Evolutionary conservation across 2,797 vertebrate species (phyloP).

Genomic region (Lutjanus argentimaculatus): DNA sequence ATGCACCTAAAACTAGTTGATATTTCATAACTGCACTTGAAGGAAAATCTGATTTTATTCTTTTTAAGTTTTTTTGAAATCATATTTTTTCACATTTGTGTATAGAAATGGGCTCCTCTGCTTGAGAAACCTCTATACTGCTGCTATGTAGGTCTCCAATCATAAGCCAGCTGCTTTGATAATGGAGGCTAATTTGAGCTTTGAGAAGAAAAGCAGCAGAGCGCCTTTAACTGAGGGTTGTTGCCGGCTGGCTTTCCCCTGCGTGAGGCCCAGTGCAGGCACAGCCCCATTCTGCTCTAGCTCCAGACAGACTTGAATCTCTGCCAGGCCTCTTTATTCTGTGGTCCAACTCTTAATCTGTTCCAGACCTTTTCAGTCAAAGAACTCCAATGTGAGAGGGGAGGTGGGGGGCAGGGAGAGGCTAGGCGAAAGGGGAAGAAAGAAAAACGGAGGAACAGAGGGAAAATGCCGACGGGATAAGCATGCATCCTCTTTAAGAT

Average conservation of each 20-base stretch:
- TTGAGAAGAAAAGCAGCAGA: slow-evolving; percentile 81
- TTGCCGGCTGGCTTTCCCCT: slow-evolving; percentile 81
- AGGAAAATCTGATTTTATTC: neutral
- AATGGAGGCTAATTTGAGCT: slow-evolving; percentile 84
- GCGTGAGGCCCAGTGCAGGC: slow-evolving; percentile 91
- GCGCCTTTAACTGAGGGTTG: slow-evolving; percentile 82
- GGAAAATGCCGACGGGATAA: slow-evolving; percentile 81
- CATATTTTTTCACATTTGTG: slow-evolving; percentile 19
- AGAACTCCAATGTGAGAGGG: slow-evolving; percentile 87
- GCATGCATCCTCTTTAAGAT: slow-evolving; percentile 78
- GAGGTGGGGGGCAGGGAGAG: slow-evolving; percentile 67
- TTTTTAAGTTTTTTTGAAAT: neutral
- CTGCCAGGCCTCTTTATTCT: slow-evolving; percentile 94
- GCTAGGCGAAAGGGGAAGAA: slow-evolving; percentile 72
- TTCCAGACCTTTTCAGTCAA: slow-evolving; percentile 98
- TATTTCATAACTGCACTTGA: neutral
- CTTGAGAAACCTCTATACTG: slow-evolving; percentile 32
- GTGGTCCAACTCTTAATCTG: slow-evolving; percentile 95
- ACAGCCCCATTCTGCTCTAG: slow-evolving; percentile 82
- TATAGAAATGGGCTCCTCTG: slow-evolving; percentile 16
- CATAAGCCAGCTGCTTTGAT: slow-evolving; percentile 81
- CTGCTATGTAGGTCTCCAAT: slow-evolving; percentile 71
- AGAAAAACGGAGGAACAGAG: slow-evolving; percentile 76
- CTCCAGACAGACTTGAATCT: slow-evolving; percentile 94
- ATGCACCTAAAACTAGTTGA: neutral